A percentile compares a stretch with the other conserved stretches of the same genome.
phyloP scores from a whole-genome alignment of 2,797 vertebrate species.

The Cuniculus paca region DNA sequence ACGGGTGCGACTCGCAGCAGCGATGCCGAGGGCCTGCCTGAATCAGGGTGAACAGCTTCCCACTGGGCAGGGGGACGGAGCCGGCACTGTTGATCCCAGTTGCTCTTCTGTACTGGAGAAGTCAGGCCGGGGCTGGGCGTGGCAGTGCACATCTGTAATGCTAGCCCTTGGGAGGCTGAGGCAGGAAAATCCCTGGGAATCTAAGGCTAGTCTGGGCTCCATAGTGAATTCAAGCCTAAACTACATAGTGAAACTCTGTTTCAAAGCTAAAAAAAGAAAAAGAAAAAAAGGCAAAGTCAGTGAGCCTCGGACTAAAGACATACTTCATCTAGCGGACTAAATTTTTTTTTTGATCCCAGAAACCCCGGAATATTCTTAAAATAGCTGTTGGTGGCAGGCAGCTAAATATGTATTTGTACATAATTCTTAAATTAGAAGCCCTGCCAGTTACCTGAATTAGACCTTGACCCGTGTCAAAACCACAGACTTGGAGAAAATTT shows the following conservation, averaged over 20 bases:
- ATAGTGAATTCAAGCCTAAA: background rate
- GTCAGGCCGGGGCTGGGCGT: background rate
- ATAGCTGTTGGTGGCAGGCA: slow-evolving; percentile 34
- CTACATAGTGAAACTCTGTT: background rate
- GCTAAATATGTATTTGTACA: slow-evolving; percentile 56
- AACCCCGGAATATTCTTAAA: slow-evolving; percentile 64
- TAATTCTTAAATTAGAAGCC: slow-evolving; percentile 59
- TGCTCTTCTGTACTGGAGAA: background rate
- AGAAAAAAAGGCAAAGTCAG: background rate
- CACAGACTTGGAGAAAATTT: slow-evolving; percentile 39
- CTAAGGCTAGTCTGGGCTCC: background rate
- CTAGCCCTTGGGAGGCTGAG: background rate
- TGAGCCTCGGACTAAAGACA: slow-evolving; percentile 27
- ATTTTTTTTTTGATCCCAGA: background rate
- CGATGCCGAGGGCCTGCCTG: background rate
- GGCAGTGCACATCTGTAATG: background rate
- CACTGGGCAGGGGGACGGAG: background rate
- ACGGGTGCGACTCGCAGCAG: background rate
- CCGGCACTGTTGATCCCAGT: background rate
- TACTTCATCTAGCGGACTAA: background rate
- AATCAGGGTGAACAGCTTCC: background rate
- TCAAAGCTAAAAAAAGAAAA: background rate
- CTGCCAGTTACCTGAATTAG: slow-evolving; percentile 46
- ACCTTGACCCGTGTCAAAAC: slow-evolving; percentile 28
- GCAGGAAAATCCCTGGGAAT: background rate